Base-by-base conservation (phyloP, 2,113 vertebrate genomes). In the Erinaceus europaeus region DNA sequence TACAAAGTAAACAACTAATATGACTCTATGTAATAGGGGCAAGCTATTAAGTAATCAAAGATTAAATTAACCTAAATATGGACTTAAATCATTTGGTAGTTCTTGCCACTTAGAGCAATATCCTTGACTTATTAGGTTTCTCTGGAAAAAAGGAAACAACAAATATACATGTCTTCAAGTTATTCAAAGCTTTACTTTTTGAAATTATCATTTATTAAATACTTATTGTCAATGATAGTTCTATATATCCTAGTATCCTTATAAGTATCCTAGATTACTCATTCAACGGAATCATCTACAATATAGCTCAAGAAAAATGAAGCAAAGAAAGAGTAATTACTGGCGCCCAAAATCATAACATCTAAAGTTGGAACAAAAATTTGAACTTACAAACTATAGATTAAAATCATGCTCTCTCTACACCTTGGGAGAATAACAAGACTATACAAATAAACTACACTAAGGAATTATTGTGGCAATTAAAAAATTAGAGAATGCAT, bases 321-420 rank as follows among this genome's bases (percentile, higher is more conserved):
- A 23, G 9, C 20, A 76, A 6, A 76, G 20, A 46, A 44, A 86
- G 42, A 68, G 64, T 46, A 59, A 81, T 32, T 74, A 21, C 52
- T 57, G 29, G 23, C 29, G 21, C 34, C 36, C 21, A 36, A 73
- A 90, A 9, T 64, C 69, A 85, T 29, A 83, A 5, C 81, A 32
- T 17, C 86, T 71, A 48, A 73, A 44, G 48, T 40, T 65, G 85
- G 34, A 29, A 25, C 27, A 84, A 78, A 69, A 87, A 65, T 61
- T 11, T 82, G 23, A 91, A 85, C 59, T 73, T 46, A 84, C 46
- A 77, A 61, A 13, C 40, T 89, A 4, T 1, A 90, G 84, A 86
- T 80, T 83, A 86, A 65, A 52, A 57, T 34, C 40, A 46, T 72
- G 14, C 9, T 57, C 27, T 90, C 78, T 84, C 72, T 62, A 8